Conservation (phyloP, 2,888 invertebrate species). For the Steinernema hermaphroditum region DNA sequence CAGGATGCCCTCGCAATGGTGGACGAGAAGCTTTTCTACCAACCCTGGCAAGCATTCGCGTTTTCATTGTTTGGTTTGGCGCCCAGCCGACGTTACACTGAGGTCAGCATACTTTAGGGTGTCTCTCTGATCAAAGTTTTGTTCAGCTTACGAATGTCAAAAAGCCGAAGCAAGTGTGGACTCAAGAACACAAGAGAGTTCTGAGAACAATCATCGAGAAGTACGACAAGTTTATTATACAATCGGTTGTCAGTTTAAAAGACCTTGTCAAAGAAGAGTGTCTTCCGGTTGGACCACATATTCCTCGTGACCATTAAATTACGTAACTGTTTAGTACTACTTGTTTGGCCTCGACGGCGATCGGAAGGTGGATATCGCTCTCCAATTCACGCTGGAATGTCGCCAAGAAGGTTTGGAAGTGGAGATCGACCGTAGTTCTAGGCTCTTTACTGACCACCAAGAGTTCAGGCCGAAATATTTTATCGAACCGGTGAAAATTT, state of each 20-base stretch:
- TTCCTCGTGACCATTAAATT: neutral
- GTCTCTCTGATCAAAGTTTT: too few relatives aligned
- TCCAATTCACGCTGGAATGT: neutral
- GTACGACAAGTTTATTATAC: neutral
- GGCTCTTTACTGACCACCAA: neutral
- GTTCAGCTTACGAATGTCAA: too few relatives aligned
- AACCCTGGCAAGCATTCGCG: constrained; percentile 14
- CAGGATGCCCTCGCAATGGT: neutral
- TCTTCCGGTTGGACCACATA: neutral
- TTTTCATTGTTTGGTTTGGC: neutral
- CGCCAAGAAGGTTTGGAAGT: neutral
- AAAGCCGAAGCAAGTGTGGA: neutral
- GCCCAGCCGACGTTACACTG: neutral
- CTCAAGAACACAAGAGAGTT: neutral
- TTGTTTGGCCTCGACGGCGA: neutral
- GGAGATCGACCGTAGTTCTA: neutral
- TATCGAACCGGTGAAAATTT: constrained; percentile 5
- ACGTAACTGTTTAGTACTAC: neutral
- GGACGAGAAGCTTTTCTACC: neutral
- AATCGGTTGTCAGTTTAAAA: neutral
- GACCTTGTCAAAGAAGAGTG: neutral
- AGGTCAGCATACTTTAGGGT: neutral
- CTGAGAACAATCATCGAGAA: neutral
- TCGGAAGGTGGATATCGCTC: neutral
- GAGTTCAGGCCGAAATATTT: neutral